Base-by-base conservation (phyloP, 1,140 invertebrate genomes). In the Bilobella aurantiaca region DNA sequence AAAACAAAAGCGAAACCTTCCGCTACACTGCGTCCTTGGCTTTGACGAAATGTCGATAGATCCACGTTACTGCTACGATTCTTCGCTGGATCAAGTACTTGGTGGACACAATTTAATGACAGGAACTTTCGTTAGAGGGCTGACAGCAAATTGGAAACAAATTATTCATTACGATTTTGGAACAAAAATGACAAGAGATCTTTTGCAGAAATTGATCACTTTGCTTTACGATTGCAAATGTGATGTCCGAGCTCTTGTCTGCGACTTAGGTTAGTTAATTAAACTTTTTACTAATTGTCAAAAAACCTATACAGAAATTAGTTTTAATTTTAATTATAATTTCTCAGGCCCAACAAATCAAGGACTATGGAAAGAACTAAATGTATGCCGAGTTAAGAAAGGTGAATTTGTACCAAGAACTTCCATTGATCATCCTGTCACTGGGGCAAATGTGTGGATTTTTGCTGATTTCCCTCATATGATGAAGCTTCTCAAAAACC, bases 401-500 rank as follows among this genome's bases (percentile, higher is more conserved):
- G 8, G 42, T 8, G 66, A 62, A 57, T 42, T 18, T 31, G 57
- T 14, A 66, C 47, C 64, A 37, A 64, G 21, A n/a, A n/a, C n/a
- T n/a, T n/a, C n/a, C 1, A 71, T 73, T 69, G 21, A 23, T 18
- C 67, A 71, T 64, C 74, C 74, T n/a, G 21, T 29, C 8, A 69
- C 67, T 25, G 59, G 64, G 0, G 30, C 66, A n/a, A 70, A 63
- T 23, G 57, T 73, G 46, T 73, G 62, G 61, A 58, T 74, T 5
- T 72, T 74, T 60, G 29, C 70, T 18, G 72, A 74, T 65, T 61
- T 62, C 16, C 73, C 70, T 37, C 69, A 74, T 67, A 29, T 73
- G 29, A 29, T 74, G 58, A 74, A 73, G 69, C 62, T 75, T 23
- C 53, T 75, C 14, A 57, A 73, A 59, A 74, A 74, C 62, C 42